A percentile compares a stretch with the other conserved stretches of the same genome.
These are phyloP conservation scores for Damaliscus lunatus DNA, from an alignment of 2,113 vertebrate species.

Conservation along the genomic window DNA sequence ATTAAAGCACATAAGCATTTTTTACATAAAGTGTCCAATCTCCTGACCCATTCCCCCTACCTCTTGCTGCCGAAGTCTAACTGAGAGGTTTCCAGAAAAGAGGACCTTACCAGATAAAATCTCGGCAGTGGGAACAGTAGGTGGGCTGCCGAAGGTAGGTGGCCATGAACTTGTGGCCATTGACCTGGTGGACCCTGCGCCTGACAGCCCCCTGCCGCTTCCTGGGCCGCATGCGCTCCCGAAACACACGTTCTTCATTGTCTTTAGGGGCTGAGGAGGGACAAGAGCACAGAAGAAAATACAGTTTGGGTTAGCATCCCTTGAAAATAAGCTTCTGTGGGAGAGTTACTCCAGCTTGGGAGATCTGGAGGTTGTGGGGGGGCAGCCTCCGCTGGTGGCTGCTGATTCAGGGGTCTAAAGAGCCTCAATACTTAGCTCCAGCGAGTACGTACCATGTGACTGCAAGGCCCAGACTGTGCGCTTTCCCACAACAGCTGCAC, in stretches of 20 bases:
- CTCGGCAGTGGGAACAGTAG: slow-evolving; percentile 98
- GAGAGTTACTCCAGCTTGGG: rapidly evolving
- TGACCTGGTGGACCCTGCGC: slow-evolving; percentile 97
- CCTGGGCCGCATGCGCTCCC: slow-evolving; percentile 94
- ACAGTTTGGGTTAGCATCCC: not conserved
- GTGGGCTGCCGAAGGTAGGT: slow-evolving; percentile 98
- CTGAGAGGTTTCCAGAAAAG: not conserved
- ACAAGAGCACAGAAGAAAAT: slow-evolving; percentile 45
- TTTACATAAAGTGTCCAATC: not conserved
- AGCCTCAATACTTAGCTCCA: not conserved
- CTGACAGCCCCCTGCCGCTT: slow-evolving; percentile 96
- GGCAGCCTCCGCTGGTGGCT: not conserved
- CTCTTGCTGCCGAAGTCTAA: not conserved
- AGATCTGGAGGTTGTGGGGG: not conserved
- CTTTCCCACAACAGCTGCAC: rapidly evolving
- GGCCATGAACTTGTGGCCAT: slow-evolving; percentile 99
- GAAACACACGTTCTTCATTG: slow-evolving; percentile 97
- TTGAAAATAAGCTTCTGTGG: not conserved
- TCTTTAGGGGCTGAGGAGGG: slow-evolving; percentile 86
- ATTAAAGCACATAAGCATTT: not conserved
- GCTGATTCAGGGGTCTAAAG: not conserved
- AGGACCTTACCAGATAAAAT: slow-evolving; percentile 94
- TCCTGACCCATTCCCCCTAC: not conserved
- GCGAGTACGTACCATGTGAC: rapidly evolving
- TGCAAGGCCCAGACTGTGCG: not conserved